Evolutionary conservation across 53 echinoderm and acorn worm genomes (phyloP), one percentile per base, ranked within the genome.

Genomic region (Temnopleurus reevesii): DNA sequence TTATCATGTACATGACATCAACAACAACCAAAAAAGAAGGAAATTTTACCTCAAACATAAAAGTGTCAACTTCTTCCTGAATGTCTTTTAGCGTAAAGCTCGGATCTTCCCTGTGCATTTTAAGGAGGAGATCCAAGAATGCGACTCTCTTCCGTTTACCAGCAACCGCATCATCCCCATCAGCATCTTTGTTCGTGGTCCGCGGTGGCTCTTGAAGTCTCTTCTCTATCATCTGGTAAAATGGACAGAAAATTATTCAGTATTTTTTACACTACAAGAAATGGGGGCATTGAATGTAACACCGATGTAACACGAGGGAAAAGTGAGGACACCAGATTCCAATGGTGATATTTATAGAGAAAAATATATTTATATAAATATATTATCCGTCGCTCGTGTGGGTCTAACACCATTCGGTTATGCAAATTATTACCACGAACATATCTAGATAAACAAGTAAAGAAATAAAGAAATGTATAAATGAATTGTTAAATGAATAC

Each of bases 51-150:
- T 96, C 96, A 91, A 96, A 96, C 94, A 96, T 93, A 76, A 96
- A 96, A 2, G 96, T 96, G 46, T 96, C 86, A n/a, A 96, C 96
- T 77, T 96, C 96, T 76, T 96, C 96, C 43, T 92, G 81, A 85
- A 96, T 60, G 58, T 97, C 95, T 23, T 80, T 79, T 26, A 92
- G 81, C 4, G 92, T 97, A 58, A 97, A 95, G 51, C 91, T 91
- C 18, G 85, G 84, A 56, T 97, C 93, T 28, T 92, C 94, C 35
- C 90, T 87, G 8, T 94, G 94, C 91, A 97, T 92, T 57, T 94
- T 92, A 12, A 97, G 89, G 29, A 97, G 91, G 0, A 95, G 90
- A 86, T 97, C 97, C 28, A 95, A 84, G 80, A 97, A 97, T 12
- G 97, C 97, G 24, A 97, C 90, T 21, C 94, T 55, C 63, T 76